Evolutionary conservation across 2,888 invertebrate genomes (phyloP).

Genomic region (Volucella zonaria): DNA sequence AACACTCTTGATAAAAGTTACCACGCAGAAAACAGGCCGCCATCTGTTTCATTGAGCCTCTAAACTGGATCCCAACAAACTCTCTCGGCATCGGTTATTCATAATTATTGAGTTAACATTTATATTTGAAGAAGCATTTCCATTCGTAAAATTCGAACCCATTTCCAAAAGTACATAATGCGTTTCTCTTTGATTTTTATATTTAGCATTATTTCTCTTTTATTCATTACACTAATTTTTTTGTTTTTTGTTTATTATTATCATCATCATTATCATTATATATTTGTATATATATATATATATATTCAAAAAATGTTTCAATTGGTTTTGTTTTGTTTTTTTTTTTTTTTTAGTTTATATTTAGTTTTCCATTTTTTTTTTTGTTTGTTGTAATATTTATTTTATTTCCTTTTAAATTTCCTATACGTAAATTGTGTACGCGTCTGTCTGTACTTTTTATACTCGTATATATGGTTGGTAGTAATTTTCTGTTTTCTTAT

Average conservation of each 20-base stretch:
- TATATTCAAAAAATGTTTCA: constrained; percentile 57
- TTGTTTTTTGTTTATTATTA: constrained; percentile 46
- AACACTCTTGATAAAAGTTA: too few species aligned
- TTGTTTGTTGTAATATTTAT: constrained; percentile 37
- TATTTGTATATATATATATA: constrained; percentile 56
- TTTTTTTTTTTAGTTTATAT: constrained; percentile 18
- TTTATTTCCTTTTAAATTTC: constrained; percentile 62
- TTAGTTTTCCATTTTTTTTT: constrained; percentile 37
- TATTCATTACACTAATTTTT: constrained; percentile 57
- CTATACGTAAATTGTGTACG: constrained; percentile 59
- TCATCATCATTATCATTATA: constrained; percentile 55
- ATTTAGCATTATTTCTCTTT: constrained; percentile 57
- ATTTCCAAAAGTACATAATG: constrained; percentile 30
- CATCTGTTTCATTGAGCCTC: too few species aligned
- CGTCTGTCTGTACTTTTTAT: constrained; percentile 42
- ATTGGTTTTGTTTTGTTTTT: constrained; percentile 14
- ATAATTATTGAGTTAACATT: too few species aligned
- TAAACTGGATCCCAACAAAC: too few species aligned
- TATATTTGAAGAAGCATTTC: too few species aligned
- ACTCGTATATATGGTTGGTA: constrained; percentile 31
- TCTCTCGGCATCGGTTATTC: too few species aligned
- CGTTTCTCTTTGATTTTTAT: constrained; percentile 42
- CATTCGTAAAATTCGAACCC: neutral
- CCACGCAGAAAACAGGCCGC: too few species aligned
- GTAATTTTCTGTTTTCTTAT: constrained; percentile 16